Evolutionary conservation across 2,113 vertebrate genomes (phyloP).

Genomic region (Cyanoderma ruficeps): DNA sequence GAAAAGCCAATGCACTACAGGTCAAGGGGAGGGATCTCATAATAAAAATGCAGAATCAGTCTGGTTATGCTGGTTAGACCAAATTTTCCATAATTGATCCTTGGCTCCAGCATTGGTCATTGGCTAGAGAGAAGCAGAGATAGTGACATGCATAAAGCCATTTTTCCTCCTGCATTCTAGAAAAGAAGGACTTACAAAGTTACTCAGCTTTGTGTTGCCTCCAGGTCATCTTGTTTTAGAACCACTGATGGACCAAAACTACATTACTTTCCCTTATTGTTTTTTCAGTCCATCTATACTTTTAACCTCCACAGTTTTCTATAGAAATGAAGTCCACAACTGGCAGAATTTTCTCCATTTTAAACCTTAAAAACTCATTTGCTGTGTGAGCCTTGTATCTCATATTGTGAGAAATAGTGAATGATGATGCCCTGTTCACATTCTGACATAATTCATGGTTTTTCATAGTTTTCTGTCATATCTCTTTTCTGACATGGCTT

Average conservation of each 20-base stretch:
- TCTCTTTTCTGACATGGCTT: neutral
- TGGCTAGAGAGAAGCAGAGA: neutral
- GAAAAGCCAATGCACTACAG: neutral
- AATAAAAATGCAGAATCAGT: neutral
- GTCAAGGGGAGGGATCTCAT: neutral
- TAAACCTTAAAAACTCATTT: slow-evolving; percentile 9
- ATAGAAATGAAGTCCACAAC: neutral
- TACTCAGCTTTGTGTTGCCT: neutral
- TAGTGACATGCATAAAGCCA: neutral
- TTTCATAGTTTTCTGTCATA: neutral
- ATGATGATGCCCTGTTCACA: neutral
- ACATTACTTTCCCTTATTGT: neutral
- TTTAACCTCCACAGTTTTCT: neutral
- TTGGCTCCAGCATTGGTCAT: neutral
- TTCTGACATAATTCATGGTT: neutral
- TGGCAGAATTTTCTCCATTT: neutral
- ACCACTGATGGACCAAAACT: neutral
- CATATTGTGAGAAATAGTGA: neutral
- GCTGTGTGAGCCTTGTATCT: neutral
- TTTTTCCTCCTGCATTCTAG: neutral
- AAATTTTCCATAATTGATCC: neutral
- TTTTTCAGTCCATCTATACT: neutral
- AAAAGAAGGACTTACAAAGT: neutral
- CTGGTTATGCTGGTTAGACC: neutral
- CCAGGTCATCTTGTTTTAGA: neutral